These are phyloP conservation scores for Gryllus longicercus DNA, from an alignment of 2,888 invertebrate genomes.

Conservation along the genomic window DNA sequence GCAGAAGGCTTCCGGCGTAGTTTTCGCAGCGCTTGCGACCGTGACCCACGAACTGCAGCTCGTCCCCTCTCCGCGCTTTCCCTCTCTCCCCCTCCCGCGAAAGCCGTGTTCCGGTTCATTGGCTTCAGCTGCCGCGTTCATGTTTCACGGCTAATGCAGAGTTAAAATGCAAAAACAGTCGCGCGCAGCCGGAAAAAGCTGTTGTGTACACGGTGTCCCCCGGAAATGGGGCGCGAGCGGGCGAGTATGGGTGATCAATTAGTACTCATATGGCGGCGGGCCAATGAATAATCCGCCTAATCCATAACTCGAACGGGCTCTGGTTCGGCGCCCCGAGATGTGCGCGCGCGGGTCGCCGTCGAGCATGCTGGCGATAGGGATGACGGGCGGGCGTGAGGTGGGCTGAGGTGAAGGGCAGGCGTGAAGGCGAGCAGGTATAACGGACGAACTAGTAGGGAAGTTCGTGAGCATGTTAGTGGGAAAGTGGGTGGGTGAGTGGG, in stretches of 20 bases:
- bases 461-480: too few species aligned
- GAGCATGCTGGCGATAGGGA: too few species aligned
- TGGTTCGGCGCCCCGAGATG: too few species aligned
- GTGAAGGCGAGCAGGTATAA: too few species aligned
- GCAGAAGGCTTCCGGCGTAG: too few species aligned
- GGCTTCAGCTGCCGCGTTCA: neutral
- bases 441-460: too few species aligned
- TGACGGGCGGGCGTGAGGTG: too few species aligned
- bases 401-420: too few species aligned
- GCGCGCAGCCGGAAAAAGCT: neutral
- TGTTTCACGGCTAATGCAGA: neutral
- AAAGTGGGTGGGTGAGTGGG: too few species aligned
- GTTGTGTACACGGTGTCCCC: neutral
- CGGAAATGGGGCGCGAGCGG: neutral
- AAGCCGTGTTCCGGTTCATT: constrained; percentile 6
- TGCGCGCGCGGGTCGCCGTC: too few species aligned
- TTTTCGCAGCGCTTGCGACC: too few species aligned
- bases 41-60: neutral
- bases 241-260: neutral
- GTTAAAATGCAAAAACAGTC: constrained; percentile 17
- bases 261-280: neutral
- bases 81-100: neutral
- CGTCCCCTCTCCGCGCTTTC: neutral
- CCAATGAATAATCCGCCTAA: neutral
- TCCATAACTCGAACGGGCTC: neutral